Conservation (phyloP, 64 coral and sea anemone genomes). For the Hydrozoanthus tunicans region DNA sequence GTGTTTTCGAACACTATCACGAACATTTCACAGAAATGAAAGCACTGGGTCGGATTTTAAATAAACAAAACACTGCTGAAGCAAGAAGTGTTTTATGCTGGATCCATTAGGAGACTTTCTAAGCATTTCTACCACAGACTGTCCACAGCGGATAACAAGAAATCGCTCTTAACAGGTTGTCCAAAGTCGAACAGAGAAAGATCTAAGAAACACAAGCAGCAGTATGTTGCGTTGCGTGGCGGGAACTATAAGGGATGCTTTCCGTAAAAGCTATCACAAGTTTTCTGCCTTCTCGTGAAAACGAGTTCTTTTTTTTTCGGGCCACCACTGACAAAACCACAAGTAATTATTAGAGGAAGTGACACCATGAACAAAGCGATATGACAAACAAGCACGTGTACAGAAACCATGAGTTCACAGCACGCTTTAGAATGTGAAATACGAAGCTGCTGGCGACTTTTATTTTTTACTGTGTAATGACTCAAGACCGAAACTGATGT, state of each 20-base stretch:
- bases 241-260: no score
- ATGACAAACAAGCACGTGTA: slow-evolving; percentile 24
- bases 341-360: slow-evolving; percentile 50
- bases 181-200: neutral
- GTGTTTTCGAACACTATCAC: neutral
- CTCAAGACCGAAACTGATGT: neutral
- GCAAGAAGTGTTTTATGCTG: neutral
- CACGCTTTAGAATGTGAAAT: neutral
- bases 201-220: no score
- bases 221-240: no score
- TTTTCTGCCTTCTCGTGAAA: slow-evolving; percentile 33
- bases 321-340: slow-evolving; percentile 14
- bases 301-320: neutral
- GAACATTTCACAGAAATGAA: neutral
- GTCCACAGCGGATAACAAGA: neutral
- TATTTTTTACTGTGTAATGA: neutral
- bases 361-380: slow-evolving; percentile 42
- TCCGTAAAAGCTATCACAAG: neutral
- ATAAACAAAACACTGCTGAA: no score
- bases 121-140: neutral
- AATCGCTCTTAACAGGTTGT: neutral
- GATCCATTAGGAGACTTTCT: neutral
- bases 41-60: no score
- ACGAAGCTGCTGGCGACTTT: slow-evolving; percentile 10
- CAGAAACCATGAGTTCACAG: slow-evolving; percentile 42